Conservation (phyloP, 2,888 invertebrate genomes). For the Barypeithes pellucidus region DNA sequence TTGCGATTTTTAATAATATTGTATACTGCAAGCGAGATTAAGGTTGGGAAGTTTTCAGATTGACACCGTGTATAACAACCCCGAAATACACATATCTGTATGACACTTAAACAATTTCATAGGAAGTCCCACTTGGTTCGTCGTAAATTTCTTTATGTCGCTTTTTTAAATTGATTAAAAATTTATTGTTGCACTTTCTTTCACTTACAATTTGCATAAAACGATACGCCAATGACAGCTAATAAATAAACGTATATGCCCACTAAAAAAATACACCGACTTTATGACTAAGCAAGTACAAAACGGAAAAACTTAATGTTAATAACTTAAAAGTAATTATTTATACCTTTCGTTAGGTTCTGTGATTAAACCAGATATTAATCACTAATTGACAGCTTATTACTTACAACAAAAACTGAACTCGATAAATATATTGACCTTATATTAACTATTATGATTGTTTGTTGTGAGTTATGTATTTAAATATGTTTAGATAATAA, state of each 20-base stretch:
- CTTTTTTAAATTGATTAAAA: no score
- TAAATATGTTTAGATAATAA: no score
- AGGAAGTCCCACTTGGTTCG: no score
- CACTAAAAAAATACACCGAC: constrained; percentile 4
- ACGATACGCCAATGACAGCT: neutral
- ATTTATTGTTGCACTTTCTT: no score
- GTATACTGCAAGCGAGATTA: no score
- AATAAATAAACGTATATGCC: neutral
- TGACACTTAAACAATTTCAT: no score
- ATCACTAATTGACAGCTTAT: constrained; percentile 25
- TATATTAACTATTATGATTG: neutral
- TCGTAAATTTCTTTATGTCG: no score
- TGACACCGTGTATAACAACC: no score
- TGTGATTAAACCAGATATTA: constrained; percentile 28
- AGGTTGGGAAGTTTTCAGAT: no score
- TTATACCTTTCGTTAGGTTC: constrained; percentile 27
- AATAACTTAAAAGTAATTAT: constrained; percentile 36
- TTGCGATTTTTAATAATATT: no score
- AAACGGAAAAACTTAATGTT: constrained; percentile 3
- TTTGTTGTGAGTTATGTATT: no score
- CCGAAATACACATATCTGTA: no score
- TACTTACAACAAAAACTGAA: constrained; percentile 12
- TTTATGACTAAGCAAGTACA: constrained; percentile 29
- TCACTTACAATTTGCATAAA: neutral
- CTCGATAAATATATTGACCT: constrained; percentile 11